Evolutionary conservation across 2,113 vertebrate genomes (phyloP).

Genomic region (Eurystomus gularis): DNA sequence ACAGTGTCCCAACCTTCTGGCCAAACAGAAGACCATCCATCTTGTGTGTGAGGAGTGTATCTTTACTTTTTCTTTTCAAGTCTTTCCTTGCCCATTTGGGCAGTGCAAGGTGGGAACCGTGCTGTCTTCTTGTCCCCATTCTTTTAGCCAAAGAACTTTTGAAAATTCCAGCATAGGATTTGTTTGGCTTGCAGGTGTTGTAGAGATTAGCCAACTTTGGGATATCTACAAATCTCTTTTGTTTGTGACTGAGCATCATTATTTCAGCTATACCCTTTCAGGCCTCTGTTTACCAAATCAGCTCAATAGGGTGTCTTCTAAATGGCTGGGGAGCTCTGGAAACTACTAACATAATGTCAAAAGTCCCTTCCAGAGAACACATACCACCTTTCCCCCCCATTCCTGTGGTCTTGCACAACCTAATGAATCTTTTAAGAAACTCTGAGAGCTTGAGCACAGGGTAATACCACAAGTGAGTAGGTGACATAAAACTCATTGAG

Average conservation of each 20-base stretch:
- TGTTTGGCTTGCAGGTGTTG: background rate
- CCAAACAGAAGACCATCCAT: background rate
- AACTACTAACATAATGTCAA: background rate
- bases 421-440: background rate
- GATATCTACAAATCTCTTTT: background rate
- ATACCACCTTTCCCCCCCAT: fast-evolving
- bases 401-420: background rate
- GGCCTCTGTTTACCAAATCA: background rate
- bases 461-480: background rate
- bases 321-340: background rate
- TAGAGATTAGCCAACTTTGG: background rate
- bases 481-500: background rate
- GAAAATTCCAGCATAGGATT: background rate
- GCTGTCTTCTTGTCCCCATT: background rate
- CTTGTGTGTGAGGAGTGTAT: background rate
- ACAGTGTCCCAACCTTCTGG: background rate
- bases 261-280: background rate
- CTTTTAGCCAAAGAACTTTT: background rate
- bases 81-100: background rate
- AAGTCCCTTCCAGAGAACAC: background rate
- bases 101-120: background rate
- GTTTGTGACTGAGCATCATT: background rate
- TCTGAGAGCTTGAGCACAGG: background rate
- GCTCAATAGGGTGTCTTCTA: background rate
- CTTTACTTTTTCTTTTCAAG: background rate